Conservation (phyloP, 2,888 invertebrate genomes). For the Incurvaria masculella region DNA sequence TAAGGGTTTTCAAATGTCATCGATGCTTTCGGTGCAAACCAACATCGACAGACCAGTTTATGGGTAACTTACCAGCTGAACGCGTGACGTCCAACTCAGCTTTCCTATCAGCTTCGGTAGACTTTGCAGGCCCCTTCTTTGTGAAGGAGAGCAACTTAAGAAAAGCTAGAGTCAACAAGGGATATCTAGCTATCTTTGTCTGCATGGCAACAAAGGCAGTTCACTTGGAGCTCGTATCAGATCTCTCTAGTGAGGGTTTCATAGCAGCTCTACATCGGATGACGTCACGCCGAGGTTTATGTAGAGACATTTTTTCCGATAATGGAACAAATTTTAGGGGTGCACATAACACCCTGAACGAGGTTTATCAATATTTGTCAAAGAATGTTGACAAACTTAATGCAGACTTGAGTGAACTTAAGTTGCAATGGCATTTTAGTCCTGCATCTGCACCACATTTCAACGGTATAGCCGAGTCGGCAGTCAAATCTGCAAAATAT, state of each 20-base stretch:
- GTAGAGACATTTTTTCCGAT: conserved; percentile 11
- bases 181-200: conserved; percentile 14
- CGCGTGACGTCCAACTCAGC: conserved; percentile 7
- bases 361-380: conserved; percentile 8
- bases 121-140: conserved; percentile 15
- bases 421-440: conserved; percentile 9
- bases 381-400: conserved; percentile 10
- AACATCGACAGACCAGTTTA: neutral
- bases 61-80: conserved; percentile 7
- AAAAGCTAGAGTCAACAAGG: conserved; percentile 8
- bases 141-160: conserved; percentile 7
- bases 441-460: conserved; percentile 1
- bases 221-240: conserved; percentile 1
- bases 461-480: conserved; percentile 12
- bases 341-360: conserved; percentile 15
- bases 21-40: neutral
- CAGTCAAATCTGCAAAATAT: too few species aligned
- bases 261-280: conserved; percentile 10
- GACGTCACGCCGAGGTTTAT: conserved; percentile 15
- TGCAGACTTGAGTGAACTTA: conserved; percentile 6
- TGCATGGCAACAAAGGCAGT: conserved; percentile 8
- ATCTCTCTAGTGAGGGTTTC: neutral
- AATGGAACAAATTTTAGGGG: conserved; percentile 16
- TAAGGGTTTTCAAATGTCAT: neutral
- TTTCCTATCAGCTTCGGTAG: conserved; percentile 10